phyloP scores from a whole-genome alignment of 35 echinoderm and acorn worm species.

The Hemicentrotus pulcherrimus region DNA sequence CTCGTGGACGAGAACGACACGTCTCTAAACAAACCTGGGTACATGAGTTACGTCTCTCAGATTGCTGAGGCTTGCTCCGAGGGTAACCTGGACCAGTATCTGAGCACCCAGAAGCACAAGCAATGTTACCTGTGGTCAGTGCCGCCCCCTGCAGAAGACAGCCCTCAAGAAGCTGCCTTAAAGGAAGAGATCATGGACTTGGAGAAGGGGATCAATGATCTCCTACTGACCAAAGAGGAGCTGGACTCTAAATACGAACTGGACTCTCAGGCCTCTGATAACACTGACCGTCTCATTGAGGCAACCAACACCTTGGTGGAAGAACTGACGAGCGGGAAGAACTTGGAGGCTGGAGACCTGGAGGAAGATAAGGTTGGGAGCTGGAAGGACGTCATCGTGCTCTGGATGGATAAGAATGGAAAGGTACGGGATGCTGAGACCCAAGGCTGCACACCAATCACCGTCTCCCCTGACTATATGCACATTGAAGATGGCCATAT shows the following conservation, averaged over 20 bases:
- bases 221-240: slow-evolving; percentile 55
- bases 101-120: slow-evolving; percentile 75
- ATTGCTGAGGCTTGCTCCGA: slow-evolving; percentile 69
- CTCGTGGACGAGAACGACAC: slow-evolving; percentile 59
- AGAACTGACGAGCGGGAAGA: slow-evolving; percentile 61
- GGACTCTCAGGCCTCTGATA: slow-evolving; percentile 61
- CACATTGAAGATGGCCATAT: slow-evolving; percentile 21
- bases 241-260: slow-evolving; percentile 59
- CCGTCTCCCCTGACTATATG: slow-evolving; percentile 29
- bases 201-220: slow-evolving; percentile 52
- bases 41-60: slow-evolving; percentile 87
- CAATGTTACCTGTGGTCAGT: slow-evolving; percentile 89
- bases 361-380: slow-evolving; percentile 67
- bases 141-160: slow-evolving; percentile 48
- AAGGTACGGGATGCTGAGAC: slow-evolving; percentile 33
- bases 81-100: slow-evolving; percentile 66
- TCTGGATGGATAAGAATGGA: slow-evolving; percentile 84
- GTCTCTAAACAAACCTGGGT: slow-evolving; percentile 57
- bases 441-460: slow-evolving; percentile 38
- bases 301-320: slow-evolving; percentile 65
- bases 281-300: slow-evolving; percentile 82
- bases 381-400: slow-evolving; percentile 89
- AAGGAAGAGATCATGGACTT: slow-evolving; percentile 56
- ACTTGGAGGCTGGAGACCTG: slow-evolving; percentile 42
- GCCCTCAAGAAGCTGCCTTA: background rate